A percentile compares a stretch with the other conserved stretches of the same genome.
These are phyloP conservation scores for Ophthalmolycus amberensis DNA, from an alignment of 2,113 vertebrate genomes.

Conservation along the genomic window DNA sequence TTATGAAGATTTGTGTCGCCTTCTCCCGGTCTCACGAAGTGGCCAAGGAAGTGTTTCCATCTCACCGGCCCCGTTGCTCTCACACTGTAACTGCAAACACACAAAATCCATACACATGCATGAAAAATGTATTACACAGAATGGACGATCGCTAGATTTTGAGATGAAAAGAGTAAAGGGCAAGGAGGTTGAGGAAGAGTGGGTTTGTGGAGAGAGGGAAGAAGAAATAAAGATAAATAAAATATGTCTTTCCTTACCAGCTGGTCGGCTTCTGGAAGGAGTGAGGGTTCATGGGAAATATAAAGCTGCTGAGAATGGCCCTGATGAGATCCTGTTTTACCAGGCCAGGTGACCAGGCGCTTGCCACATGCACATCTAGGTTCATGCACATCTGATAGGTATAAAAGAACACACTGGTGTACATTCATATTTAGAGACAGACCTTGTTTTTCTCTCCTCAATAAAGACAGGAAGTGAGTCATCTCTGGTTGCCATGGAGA, in stretches of 20 bases:
- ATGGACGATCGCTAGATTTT: conserved; percentile 6
- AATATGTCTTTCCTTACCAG: neutral
- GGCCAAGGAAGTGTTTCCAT: conserved; percentile 79
- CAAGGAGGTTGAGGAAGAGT: conserved; percentile 7
- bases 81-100: conserved; percentile 67
- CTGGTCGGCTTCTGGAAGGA: conserved; percentile 84
- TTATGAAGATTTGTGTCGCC: neutral
- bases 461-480: conserved; percentile 47
- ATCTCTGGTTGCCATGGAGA: conserved; percentile 77
- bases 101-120: conserved; percentile 26
- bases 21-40: conserved; percentile 23
- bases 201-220: neutral
- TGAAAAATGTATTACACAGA: conserved; percentile 32
- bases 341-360: conserved; percentile 72
- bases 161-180: conserved; percentile 23
- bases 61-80: conserved; percentile 64
- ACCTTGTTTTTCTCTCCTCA: conserved; percentile 26
- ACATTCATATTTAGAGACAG: conserved; percentile 20
- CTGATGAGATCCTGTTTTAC: conserved; percentile 83
- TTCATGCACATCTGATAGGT: conserved; percentile 44
- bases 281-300: conserved; percentile 80
- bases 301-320: conserved; percentile 82
- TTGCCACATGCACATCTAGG: conserved; percentile 62
- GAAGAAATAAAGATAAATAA: conserved; percentile 19
- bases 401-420: conserved; percentile 25